phyloP scores from a whole-genome alignment of 1,140 invertebrate species.

The Oncopodura yosiiana region DNA sequence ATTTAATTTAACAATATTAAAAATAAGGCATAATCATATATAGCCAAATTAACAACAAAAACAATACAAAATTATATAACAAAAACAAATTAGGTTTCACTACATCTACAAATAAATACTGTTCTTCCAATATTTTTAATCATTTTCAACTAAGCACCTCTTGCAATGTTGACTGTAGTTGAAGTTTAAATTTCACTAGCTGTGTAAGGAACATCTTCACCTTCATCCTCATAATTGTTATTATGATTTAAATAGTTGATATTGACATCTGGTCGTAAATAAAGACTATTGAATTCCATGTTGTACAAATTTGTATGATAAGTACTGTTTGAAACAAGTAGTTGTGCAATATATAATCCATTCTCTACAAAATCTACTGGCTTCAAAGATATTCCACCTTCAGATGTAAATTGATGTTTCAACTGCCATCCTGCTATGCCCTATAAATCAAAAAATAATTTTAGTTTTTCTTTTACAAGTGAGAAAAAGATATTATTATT shows the following conservation, averaged over 20 bases:
- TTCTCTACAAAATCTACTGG: neutral
- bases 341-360: neutral
- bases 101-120: neutral
- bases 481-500: neutral
- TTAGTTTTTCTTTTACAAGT: neutral
- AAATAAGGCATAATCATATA: too few species aligned
- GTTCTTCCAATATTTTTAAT: too few species aligned
- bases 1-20: too few species aligned
- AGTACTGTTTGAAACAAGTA: neutral
- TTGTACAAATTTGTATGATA: neutral
- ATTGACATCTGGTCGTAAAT: neutral
- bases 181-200: neutral
- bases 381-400: neutral
- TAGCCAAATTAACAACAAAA: too few species aligned
- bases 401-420: conserved; percentile 6
- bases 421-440: conserved; percentile 6
- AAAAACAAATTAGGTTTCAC: neutral
- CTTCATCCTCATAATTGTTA: neutral
- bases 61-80: neutral
- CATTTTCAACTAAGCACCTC: neutral
- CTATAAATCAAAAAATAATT: conserved; percentile 1
- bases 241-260: neutral
- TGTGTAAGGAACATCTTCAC: neutral
- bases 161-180: neutral
- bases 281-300: conserved; percentile 11